phyloP scores from a whole-genome alignment of 2,113 vertebrate species.

The Eupsittula cactorum region DNA sequence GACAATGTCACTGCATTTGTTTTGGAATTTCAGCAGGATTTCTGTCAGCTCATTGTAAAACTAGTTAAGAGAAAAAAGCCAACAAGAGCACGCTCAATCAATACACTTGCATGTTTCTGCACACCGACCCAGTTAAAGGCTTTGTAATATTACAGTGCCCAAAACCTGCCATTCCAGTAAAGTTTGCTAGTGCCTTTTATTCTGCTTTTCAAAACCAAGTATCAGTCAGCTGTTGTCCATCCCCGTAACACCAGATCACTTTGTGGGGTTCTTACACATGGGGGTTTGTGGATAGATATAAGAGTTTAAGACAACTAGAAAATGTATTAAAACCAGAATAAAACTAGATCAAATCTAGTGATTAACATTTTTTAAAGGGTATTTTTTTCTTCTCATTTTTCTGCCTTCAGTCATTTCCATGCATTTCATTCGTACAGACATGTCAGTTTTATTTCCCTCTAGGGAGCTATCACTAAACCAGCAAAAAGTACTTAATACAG shows the following conservation, averaged over 20 bases:
- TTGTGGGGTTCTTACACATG: background rate
- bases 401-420: background rate
- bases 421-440: background rate
- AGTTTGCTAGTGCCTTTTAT: background rate
- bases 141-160: background rate
- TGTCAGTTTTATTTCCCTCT: background rate
- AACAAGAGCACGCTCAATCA: background rate
- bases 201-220: background rate
- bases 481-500: background rate
- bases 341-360: background rate
- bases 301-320: background rate
- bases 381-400: background rate
- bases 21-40: slow-evolving; percentile 95
- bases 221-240: background rate
- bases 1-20: slow-evolving; percentile 98
- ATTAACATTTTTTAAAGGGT: background rate
- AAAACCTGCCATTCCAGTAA: background rate
- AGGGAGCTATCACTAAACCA: background rate
- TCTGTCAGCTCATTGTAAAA: slow-evolving; percentile 98
- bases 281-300: no score
- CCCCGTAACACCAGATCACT: background rate
- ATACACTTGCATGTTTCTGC: background rate
- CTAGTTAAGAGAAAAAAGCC: slow-evolving; percentile 62
- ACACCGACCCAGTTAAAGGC: background rate
- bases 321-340: background rate